These are phyloP conservation scores for Apeltes quadracus DNA, from an alignment of 2,113 vertebrate species.

Conservation along the genomic window DNA sequence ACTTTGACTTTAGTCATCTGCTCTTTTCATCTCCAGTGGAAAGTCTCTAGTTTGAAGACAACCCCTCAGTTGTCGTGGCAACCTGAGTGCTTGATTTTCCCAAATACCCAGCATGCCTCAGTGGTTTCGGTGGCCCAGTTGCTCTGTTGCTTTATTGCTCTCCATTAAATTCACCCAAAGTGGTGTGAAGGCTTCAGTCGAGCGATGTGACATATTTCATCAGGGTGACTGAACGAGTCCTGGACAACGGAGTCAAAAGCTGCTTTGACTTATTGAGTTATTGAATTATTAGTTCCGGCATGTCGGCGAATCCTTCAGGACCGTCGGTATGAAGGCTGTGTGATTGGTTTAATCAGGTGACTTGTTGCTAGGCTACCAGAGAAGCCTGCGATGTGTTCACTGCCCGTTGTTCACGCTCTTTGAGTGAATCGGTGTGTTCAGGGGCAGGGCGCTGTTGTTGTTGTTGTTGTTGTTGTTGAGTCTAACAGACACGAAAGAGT, in stretches of 20 bases:
- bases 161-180: not conserved
- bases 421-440: slow-evolving; percentile 46
- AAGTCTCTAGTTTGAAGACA: not conserved
- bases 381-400: slow-evolving; percentile 22
- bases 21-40: not conserved
- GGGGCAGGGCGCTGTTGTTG: slow-evolving; percentile 41
- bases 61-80: not conserved
- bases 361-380: slow-evolving; percentile 40
- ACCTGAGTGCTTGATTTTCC: not conserved
- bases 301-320: slow-evolving; percentile 2
- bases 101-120: slow-evolving; percentile 23
- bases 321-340: slow-evolving; percentile 25
- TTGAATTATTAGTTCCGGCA: no score
- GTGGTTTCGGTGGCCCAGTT: not conserved
- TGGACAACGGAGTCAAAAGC: not conserved
- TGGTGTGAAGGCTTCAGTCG: slow-evolving; percentile 7
- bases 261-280: not conserved
- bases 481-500: no score
- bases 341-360: slow-evolving; percentile 52
- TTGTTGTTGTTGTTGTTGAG: slow-evolving; percentile 48
- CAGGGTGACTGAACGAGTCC: not conserved
- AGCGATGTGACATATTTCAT: not conserved
- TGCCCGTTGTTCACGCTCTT: slow-evolving; percentile 17
- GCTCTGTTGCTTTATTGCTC: not conserved
- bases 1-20: not conserved